A percentile compares a stretch with the other conserved stretches of the same genome.
Evolutionary conservation across 2,797 vertebrate species (phyloP).

Genomic region (Picus viridis): DNA sequence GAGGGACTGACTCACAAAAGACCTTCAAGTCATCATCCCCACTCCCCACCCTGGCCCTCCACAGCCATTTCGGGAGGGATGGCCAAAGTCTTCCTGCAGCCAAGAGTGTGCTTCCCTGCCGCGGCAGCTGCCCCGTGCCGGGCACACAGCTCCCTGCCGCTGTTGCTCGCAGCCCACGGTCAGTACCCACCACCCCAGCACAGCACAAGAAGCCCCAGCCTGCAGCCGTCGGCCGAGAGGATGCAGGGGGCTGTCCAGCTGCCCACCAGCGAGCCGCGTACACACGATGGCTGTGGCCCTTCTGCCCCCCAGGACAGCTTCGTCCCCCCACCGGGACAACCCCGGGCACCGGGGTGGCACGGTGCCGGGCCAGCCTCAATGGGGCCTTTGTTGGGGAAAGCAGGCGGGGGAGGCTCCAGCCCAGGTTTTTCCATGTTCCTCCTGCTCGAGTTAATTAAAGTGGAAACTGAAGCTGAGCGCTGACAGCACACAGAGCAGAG

Average conservation of each 20-base stretch:
- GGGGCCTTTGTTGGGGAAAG: constrained; percentile 60
- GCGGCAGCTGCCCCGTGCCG: neutral
- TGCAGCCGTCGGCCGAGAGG: neutral
- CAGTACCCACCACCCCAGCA: neutral
- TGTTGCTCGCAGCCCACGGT: neutral
- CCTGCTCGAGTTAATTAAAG: constrained; percentile 61
- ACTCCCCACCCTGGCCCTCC: no score
- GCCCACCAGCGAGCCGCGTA: neutral
- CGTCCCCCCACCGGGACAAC: neutral
- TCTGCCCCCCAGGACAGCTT: neutral
- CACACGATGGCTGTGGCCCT: neutral
- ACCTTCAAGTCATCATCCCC: neutral
- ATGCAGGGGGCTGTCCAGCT: fast-evolving
- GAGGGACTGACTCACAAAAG: neutral
- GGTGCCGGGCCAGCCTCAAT: constrained; percentile 34
- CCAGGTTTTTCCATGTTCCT: constrained; percentile 65
- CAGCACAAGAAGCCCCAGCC: neutral
- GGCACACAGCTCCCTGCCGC: fast-evolving
- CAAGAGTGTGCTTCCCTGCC: neutral
- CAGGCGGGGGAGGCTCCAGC: constrained; percentile 24
- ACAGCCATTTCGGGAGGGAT: fast-evolving
- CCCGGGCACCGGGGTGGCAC: neutral
- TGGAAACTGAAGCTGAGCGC: constrained; percentile 27
- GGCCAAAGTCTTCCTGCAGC: neutral
- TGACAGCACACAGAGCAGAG: constrained; percentile 14